Conservation (phyloP, 1,140 invertebrate genomes). For the Aphis gossypii region DNA sequence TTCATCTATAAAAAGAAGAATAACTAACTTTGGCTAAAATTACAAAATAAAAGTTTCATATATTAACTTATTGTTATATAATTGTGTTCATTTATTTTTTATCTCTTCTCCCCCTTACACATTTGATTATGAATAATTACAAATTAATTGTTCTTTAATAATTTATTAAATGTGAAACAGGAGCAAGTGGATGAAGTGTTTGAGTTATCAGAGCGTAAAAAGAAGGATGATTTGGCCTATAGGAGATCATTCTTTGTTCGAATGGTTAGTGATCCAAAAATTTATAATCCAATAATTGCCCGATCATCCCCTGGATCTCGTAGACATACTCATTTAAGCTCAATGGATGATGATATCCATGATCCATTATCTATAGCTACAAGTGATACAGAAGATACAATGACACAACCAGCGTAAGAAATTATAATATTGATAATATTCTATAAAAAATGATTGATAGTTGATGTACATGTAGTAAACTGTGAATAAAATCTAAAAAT, state of each 20-base stretch:
- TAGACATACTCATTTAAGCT: slow-evolving; percentile 59
- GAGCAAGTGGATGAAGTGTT: slow-evolving; percentile 75
- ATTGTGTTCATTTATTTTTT: no score
- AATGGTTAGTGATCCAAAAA: slow-evolving; percentile 96
- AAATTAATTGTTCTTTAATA: neutral
- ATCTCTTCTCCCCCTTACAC: neutral
- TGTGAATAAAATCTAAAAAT: neutral
- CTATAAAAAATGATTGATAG: neutral
- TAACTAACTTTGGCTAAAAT: neutral
- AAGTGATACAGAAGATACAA: slow-evolving; percentile 53
- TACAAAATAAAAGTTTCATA: neutral
- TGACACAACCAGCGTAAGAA: slow-evolving; percentile 59
- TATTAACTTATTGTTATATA: neutral
- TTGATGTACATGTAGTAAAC: neutral
- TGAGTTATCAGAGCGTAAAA: slow-evolving; percentile 73
- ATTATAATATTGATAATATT: neutral
- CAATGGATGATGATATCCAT: slow-evolving; percentile 56
- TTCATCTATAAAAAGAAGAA: neutral
- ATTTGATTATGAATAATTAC: neutral
- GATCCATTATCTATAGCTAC: slow-evolving; percentile 23
- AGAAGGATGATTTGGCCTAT: slow-evolving; percentile 80
- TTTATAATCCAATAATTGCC: slow-evolving; percentile 88
- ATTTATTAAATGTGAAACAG: slow-evolving; percentile 63
- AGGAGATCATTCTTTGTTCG: slow-evolving; percentile 94
- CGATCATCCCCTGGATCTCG: slow-evolving; percentile 71